Evolutionary conservation across 1,140 invertebrate species (phyloP), one percentile per base, ranked within the genome.

Genomic region (Neodiprion pinetum): DNA sequence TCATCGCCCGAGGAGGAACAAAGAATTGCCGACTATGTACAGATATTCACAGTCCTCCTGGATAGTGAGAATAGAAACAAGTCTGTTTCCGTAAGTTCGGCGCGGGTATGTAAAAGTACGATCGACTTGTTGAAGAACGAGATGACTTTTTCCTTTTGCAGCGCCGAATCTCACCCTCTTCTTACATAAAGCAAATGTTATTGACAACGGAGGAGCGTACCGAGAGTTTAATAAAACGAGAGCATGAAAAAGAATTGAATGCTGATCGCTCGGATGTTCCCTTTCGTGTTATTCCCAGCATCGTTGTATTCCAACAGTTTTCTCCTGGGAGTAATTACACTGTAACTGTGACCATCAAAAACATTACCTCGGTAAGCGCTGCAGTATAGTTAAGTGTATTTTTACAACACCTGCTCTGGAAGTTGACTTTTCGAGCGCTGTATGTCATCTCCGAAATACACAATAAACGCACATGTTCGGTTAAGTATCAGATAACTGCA

Each of bases 261-360:
- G 7, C 9, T 72, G 14, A 47, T 48, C 21, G 9, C 0, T 50
- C 74, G 28, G 49, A 40, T 61, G 28, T 9, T n/a, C 74, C 71
- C 68, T 88, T 90, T 50, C 76, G 78, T 28, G 74, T 81, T 1
- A 81, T 72, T 21, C 89, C 89, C 1, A 75, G 77, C 47, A 78
- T 88, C 1, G 67, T 90, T 5, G 75, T 90, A 61, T 90, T 89
- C 75, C 87, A 90, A 81, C 87, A 86, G 71, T 90, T 86, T 76
- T 48, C 76, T 23, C 70, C 80, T 7, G 86, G 85, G 21, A 72
- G 81, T 21, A 74, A 66, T 12, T 86, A 88, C 68, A 83, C 74
- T 48, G 75, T 83, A 9, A 76, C 77, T 0, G 71, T 90, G 8
- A 78, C 76, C 0, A 75, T 90, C 76, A 80, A 78, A 40, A 91